These are phyloP conservation scores for Plagodis dolabraria DNA, from an alignment of 2,888 invertebrate genomes.

Conservation along the genomic window DNA sequence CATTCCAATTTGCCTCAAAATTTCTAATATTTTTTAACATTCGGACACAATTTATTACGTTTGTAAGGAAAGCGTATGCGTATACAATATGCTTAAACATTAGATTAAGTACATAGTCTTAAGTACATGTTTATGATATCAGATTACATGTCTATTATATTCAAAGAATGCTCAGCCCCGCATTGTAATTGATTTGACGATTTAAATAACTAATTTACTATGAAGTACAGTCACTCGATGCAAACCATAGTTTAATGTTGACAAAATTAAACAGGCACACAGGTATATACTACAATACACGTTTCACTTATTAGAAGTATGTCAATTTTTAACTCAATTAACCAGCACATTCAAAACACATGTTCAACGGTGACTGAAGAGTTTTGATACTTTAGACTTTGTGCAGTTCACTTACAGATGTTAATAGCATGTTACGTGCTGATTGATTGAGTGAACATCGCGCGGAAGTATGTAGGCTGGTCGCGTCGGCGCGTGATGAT, in stretches of 20 bases:
- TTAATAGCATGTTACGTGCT: constrained; percentile 13
- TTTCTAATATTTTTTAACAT: too few species aligned
- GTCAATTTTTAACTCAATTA: constrained; percentile 31
- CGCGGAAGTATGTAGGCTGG: constrained; percentile 81
- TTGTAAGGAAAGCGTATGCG: too few species aligned
- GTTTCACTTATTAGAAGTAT: not conserved
- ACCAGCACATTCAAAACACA: constrained; percentile 31
- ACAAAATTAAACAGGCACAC: not conserved
- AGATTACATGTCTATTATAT: too few species aligned
- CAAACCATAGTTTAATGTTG: not conserved
- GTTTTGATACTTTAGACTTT: constrained; percentile 23
- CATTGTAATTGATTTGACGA: too few species aligned
- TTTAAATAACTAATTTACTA: too few species aligned
- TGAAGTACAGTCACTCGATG: too few species aligned
- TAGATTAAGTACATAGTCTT: too few species aligned
- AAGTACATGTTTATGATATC: too few species aligned
- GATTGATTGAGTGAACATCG: constrained; percentile 25
- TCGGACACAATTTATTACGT: too few species aligned
- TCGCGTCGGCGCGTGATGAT: constrained; percentile 71
- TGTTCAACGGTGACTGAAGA: constrained; percentile 10
- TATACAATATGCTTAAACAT: too few species aligned
- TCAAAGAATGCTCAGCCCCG: too few species aligned
- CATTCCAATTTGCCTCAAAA: too few species aligned
- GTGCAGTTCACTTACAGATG: constrained; percentile 19
- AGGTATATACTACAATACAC: not conserved